phyloP scores from a whole-genome alignment of 2,888 invertebrate species.

The Meliscaeva auricollis region DNA sequence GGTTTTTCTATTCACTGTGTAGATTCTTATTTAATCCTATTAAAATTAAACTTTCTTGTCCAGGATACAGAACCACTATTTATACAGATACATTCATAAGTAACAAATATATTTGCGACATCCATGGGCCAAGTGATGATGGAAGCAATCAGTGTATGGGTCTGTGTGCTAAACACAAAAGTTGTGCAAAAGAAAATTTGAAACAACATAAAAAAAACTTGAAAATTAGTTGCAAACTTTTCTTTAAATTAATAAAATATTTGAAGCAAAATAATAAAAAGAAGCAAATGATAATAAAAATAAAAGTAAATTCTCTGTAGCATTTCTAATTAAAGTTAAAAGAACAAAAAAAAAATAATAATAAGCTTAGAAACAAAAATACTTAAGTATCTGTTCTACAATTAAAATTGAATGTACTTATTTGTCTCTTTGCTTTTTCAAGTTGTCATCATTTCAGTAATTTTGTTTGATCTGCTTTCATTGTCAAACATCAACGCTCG shows the following conservation, averaged over 20 bases:
- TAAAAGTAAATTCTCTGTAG: neutral
- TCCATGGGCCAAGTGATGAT: too few species aligned
- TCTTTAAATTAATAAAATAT: slow-evolving; percentile 6
- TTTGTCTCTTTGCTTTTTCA: neutral
- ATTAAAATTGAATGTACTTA: slow-evolving; percentile 12
- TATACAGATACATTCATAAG: neutral
- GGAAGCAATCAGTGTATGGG: neutral
- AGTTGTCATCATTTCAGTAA: neutral
- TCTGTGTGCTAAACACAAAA: neutral
- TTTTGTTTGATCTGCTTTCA: neutral
- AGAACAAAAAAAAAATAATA: neutral
- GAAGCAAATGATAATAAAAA: neutral
- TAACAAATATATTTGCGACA: neutral
- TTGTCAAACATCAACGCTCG: neutral
- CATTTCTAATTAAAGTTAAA: slow-evolving; percentile 40
- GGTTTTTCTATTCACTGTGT: slow-evolving; percentile 11
- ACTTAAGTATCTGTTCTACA: slow-evolving; percentile 10
- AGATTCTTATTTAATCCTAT: slow-evolving; percentile 23
- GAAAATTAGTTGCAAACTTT: slow-evolving; percentile 36
- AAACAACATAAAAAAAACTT: neutral
- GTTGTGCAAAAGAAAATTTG: slow-evolving; percentile 22
- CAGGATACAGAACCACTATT: neutral
- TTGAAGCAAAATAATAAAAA: neutral
- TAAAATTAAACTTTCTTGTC: slow-evolving; percentile 39
- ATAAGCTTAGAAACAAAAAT: neutral